Evolutionary conservation across 2,113 vertebrate species (phyloP), one percentile per base, ranked within the genome.

Genomic region (Electrona antarctica): DNA sequence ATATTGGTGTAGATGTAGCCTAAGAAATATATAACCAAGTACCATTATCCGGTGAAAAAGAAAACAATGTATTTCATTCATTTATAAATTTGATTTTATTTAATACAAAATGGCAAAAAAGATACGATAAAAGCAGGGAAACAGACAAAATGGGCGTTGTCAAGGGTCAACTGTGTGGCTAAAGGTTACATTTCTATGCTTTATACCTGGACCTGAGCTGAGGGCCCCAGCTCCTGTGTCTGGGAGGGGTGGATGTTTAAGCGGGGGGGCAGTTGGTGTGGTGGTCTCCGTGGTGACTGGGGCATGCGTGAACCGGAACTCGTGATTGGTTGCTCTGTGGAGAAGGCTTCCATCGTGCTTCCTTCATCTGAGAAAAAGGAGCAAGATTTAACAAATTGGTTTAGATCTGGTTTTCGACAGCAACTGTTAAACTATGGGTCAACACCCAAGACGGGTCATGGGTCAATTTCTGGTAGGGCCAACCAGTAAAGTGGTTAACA

Each of bases 221-320:
- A 95, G 0, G 96, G 95, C 9, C 94, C 95, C 74, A 97, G 87
- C 4, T 99, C 97, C 67, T 95, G 95, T n/a, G 95, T 91, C 8
- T 93, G 93, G 11, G 95, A 89, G 0, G 95, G 92, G 1, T 96
- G 95, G 81, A 97, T 95, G 68, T 95, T 98, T 3, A 96, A 87
- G 2, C 96, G 92, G 1, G 96, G 89, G 6, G 96, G 96, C n/a
- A 97, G 92, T 0, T 95, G 92, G 65, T 97, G 97, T 0, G 95
- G 92, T 0, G 92, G 95, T 67, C 97, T 93, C 56, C 96, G 88
- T 0, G 96, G 95, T 0, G 97, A 97, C 80, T 94, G 97, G 0
- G 96, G 96, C 10, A 94, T 94, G 8, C 96, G 92, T 3, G 95
- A 90, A 2, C 92, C 94, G 0, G 95, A 97, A 7, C 95, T 96